Conservation (phyloP, 2,888 invertebrate species). For the Mythimna pallens region DNA sequence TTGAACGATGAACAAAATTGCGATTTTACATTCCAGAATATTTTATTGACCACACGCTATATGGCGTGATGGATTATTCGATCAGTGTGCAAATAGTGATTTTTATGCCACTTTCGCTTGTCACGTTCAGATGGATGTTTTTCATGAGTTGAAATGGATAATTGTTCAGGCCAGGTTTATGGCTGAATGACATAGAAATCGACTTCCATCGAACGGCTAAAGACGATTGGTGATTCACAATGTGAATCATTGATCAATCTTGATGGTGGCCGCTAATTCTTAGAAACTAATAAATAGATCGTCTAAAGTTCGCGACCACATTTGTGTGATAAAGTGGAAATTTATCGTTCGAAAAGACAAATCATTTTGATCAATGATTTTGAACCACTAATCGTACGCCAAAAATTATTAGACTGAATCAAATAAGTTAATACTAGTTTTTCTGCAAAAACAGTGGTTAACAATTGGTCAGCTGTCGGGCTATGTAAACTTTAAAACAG, state of each 20-base stretch:
- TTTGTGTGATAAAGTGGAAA: constrained; percentile 39
- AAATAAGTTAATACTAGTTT: constrained; percentile 14
- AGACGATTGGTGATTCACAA: constrained; percentile 67
- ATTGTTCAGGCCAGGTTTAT: constrained; percentile 66
- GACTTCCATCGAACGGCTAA: constrained; percentile 57
- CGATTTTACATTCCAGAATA: constrained; percentile 69
- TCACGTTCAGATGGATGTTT: constrained; percentile 68
- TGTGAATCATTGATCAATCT: constrained; percentile 74
- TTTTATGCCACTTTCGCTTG: constrained; percentile 80
- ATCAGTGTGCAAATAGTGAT: constrained; percentile 75
- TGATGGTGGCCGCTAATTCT: constrained; percentile 66
- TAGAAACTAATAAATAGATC: constrained; percentile 66
- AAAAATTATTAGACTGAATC: constrained; percentile 30
- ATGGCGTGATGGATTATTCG: constrained; percentile 78
- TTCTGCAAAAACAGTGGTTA: neutral
- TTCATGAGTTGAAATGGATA: constrained; percentile 67
- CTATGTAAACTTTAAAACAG: neutral
- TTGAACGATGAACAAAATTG: constrained; percentile 55
- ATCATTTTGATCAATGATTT: neutral
- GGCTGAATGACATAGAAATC: constrained; percentile 64
- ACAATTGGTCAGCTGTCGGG: neutral
- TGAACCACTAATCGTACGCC: neutral
- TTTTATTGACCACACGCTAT: constrained; percentile 74
- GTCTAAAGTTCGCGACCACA: constrained; percentile 56
- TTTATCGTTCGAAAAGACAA: neutral